Conservation (phyloP, 2,888 invertebrate species). For the Gymnosoma rotundatum region DNA sequence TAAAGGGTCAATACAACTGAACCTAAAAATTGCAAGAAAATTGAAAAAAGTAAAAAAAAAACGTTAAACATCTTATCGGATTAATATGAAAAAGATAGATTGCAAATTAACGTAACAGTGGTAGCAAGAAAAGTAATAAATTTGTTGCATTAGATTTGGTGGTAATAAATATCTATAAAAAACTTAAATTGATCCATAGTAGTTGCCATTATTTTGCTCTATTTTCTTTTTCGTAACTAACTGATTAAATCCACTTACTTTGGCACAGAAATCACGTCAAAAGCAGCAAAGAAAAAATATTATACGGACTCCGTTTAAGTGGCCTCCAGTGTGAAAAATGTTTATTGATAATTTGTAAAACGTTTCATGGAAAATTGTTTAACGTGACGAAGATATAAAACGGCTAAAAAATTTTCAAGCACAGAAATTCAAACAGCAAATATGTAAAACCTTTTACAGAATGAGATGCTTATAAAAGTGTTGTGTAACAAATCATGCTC, state of each 20-base stretch:
- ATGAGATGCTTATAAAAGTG: constrained; percentile 6
- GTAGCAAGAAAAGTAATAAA: constrained; percentile 18
- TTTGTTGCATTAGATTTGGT: neutral
- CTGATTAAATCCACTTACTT: constrained; percentile 57
- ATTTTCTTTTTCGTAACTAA: constrained; percentile 34
- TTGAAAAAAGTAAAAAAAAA: no score
- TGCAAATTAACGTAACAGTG: constrained; percentile 19
- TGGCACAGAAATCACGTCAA: constrained; percentile 27
- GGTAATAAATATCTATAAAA: neutral
- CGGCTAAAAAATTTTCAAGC: constrained; percentile 7
- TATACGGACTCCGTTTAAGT: constrained; percentile 20
- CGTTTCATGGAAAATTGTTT: constrained; percentile 58
- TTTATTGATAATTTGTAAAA: constrained; percentile 68
- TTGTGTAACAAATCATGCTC: constrained; percentile 25
- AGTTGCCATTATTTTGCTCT: neutral
- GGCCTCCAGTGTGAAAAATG: constrained; percentile 68
- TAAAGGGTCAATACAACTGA: constrained; percentile 62
- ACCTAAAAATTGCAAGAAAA: constrained; percentile 35
- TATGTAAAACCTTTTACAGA: neutral
- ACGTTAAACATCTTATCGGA: no score
- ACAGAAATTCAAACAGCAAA: neutral
- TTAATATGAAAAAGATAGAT: constrained; percentile 39
- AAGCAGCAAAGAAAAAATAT: constrained; percentile 18
- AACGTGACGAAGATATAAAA: constrained; percentile 65
- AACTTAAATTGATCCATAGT: constrained; percentile 18